phyloP scores from a whole-genome alignment of 2,888 invertebrate species.

The Plebejus melissa region DNA sequence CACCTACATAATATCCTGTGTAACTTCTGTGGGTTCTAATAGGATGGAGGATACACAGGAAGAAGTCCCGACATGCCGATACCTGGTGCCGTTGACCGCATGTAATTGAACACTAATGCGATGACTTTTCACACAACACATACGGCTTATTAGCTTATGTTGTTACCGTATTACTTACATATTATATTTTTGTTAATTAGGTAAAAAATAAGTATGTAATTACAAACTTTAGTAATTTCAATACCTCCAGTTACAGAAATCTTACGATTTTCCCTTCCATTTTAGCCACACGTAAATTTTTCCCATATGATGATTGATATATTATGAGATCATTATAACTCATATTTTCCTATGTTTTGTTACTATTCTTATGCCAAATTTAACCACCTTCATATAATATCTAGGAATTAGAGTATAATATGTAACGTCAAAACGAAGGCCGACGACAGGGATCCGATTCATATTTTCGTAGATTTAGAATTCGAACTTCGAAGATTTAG shows the following conservation, averaged over 20 bases:
- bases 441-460: too few relatives aligned
- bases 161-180: neutral
- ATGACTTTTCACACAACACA: neutral
- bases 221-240: neutral
- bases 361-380: too few relatives aligned
- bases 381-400: too few relatives aligned
- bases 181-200: neutral
- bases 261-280: neutral
- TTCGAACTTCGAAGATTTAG: neutral
- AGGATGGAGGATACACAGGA: constrained; percentile 31
- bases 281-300: neutral
- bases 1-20: neutral
- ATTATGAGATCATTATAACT: too few relatives aligned
- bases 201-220: neutral
- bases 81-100: constrained; percentile 22
- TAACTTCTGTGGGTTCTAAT: neutral
- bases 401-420: too few relatives aligned
- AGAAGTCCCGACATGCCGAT: constrained; percentile 33
- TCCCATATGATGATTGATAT: too few relatives aligned
- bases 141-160: neutral
- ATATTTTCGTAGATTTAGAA: too few relatives aligned
- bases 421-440: too few relatives aligned
- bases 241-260: neutral
- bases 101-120: constrained; percentile 22
- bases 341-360: too few relatives aligned